Base-by-base conservation (phyloP, 2,888 invertebrate genomes). In the Andrena bicolor region DNA sequence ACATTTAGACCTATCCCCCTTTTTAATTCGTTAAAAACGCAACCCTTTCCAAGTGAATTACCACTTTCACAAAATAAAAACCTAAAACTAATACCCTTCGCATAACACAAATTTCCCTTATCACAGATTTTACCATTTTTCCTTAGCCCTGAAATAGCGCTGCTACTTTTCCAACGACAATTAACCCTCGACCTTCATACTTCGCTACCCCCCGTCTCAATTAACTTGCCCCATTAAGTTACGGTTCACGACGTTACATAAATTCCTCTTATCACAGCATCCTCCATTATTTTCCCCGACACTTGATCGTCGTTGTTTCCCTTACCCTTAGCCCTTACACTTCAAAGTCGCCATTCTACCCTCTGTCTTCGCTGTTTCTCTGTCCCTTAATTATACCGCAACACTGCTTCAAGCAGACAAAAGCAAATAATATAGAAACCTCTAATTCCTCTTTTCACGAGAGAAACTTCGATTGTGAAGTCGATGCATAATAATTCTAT, bases 261-360 rank as follows among this genome's bases (percentile, higher is more conserved):
- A 58, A 69, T 69, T 69, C 41, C 56, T 35, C 56, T 69, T 58
- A 69, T 69, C 69, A 41, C 69, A 30, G 41, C 16, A 23, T 35
- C n/a, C 41, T 35, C n/a, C 23, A 56, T 58, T 69, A 58, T 41
- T 69, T 69, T 41, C 41, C 41, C 28, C 23, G 23, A 20, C 20
- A 26, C 56, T 26, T 32, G 58, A 69, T 69, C 26, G 68, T n/a
- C 35, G n/a, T 58, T 69, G 41, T 35, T 28, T 49, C 16, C 53
- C 35, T 32, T 28, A 35, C n/a, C 23, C 69, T 58, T 28, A 41
- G 2, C 16, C 6, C 16, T 69, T n/a, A 35, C 30, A 23, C 51
- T 30, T 68, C 26, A 16, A 32, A 23, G 3, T 20, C 35, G 30
- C 16, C 32, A 35, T 23, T 35, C 13, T 7, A 23, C 51, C 69